Percentiles rank a stretch among this genome's conserved stretches.
Conservation (phyloP, 2,888 invertebrate genomes). For the Erebia ligea region DNA sequence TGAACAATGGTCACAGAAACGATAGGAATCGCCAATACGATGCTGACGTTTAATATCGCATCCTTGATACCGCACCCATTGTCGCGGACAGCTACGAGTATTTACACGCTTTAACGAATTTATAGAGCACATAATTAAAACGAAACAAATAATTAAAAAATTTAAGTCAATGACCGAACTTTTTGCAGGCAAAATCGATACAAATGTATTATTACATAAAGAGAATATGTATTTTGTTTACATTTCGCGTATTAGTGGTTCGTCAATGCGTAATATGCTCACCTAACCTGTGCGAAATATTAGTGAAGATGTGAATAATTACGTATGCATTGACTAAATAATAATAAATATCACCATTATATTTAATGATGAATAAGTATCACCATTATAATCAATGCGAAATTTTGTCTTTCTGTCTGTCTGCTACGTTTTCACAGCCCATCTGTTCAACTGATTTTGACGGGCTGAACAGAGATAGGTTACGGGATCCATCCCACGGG, state of each 20-base stretch:
- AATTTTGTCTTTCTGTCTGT: background rate
- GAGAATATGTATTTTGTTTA: background rate
- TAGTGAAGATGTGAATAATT: conserved; percentile 1
- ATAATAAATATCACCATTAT: background rate
- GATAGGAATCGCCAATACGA: conserved; percentile 77
- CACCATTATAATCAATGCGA: background rate
- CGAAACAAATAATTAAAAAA: conserved; percentile 49
- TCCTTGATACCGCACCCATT: conserved; percentile 61
- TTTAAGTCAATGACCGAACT: conserved; percentile 56
- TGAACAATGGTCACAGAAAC: conserved; percentile 77
- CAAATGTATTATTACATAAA: conserved; percentile 5
- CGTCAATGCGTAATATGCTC: background rate
- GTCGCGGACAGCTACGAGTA: conserved; percentile 47
- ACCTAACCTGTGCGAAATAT: background rate
- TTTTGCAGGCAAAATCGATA: conserved; percentile 15
- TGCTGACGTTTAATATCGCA: conserved; percentile 63
- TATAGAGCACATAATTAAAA: conserved; percentile 61
- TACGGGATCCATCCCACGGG: too few relatives aligned
- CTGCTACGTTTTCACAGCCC: background rate
- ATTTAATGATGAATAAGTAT: background rate
- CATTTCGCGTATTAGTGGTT: background rate
- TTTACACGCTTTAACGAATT: conserved; percentile 50
- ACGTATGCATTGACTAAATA: background rate
- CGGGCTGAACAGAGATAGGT: too few relatives aligned
- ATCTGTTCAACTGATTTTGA: too few relatives aligned